Percentiles rank a stretch among this genome's conserved stretches.
Evolutionary conservation across 2,797 vertebrate species (phyloP).

Genomic region (Urocyon cinereoargenteus): DNA sequence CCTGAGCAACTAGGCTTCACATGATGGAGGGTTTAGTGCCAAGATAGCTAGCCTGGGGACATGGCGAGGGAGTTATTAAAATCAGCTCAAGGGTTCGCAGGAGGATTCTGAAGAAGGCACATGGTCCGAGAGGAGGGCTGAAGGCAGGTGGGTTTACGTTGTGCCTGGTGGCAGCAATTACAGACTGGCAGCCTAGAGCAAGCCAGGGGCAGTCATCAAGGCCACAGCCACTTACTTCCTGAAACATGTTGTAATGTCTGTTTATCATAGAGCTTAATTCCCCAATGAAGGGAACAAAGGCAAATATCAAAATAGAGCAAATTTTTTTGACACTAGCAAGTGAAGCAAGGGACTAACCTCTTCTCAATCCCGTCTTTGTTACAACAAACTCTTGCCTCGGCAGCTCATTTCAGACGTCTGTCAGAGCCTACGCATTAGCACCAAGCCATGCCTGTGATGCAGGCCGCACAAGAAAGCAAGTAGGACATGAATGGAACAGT

Average conservation of each 20-base stretch:
- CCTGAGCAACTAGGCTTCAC: conserved; percentile 74
- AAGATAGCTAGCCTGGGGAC: conserved; percentile 87
- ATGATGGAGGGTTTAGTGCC: conserved; percentile 79
- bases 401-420: conserved; percentile 84
- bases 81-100: conserved; percentile 81
- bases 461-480: conserved; percentile 68
- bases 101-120: conserved; percentile 81
- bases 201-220: conserved; percentile 86
- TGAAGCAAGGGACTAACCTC: conserved; percentile 82
- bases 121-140: conserved; percentile 76
- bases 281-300: conserved; percentile 86
- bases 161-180: conserved; percentile 81
- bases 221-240: conserved; percentile 77
- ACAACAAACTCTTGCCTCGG: conserved; percentile 79
- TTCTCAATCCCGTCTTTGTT: conserved; percentile 83
- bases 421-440: conserved; percentile 78
- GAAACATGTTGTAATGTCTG: conserved; percentile 86
- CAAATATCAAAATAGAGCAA: conserved; percentile 85
- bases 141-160: conserved; percentile 77
- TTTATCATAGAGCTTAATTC: conserved; percentile 88
- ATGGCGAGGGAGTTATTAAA: conserved; percentile 83
- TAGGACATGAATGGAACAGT: neutral
- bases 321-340: conserved; percentile 87
- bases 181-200: conserved; percentile 83
- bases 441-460: conserved; percentile 52